Percentiles rank a stretch among this genome's conserved stretches.
phyloP scores from a whole-genome alignment of 2,888 invertebrate species.

The Ganaspis brasiliensis region DNA sequence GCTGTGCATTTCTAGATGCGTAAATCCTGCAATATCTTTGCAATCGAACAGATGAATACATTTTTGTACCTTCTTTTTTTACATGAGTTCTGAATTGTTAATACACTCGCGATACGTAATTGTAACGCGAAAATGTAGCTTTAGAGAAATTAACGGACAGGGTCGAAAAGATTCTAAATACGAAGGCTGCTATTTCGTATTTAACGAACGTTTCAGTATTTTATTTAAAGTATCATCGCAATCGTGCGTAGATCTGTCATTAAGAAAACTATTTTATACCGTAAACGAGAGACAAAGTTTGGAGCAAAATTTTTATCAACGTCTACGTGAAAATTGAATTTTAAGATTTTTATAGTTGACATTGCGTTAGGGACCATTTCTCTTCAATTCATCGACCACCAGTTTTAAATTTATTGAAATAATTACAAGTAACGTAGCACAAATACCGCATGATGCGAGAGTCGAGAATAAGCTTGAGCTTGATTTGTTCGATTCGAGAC shows the following conservation, averaged over 20 bases:
- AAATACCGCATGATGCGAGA: not conserved
- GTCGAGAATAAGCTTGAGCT: slow-evolving; percentile 33
- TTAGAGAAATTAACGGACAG: slow-evolving; percentile 54
- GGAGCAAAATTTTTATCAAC: slow-evolving; percentile 47
- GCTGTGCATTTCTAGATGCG: slow-evolving; percentile 28
- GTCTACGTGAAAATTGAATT: slow-evolving; percentile 47
- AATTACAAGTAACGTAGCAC: slow-evolving; percentile 14
- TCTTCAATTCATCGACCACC: slow-evolving; percentile 52
- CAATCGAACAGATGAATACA: slow-evolving; percentile 46
- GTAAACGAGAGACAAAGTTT: slow-evolving; percentile 36
- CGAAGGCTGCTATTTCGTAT: slow-evolving; percentile 61
- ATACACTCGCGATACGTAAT: slow-evolving; percentile 52
- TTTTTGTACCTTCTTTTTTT: slow-evolving; percentile 64
- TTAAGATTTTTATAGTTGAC: slow-evolving; percentile 53
- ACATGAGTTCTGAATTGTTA: slow-evolving; percentile 63
- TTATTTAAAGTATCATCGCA: slow-evolving; percentile 63
- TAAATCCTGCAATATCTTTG: slow-evolving; percentile 47
- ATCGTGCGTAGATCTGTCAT: slow-evolving; percentile 57
- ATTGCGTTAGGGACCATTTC: slow-evolving; percentile 63
- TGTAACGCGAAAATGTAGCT: slow-evolving; percentile 59
- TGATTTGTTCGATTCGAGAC: slow-evolving; percentile 49
- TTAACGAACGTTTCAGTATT: slow-evolving; percentile 65
- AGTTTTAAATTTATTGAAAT: slow-evolving; percentile 53
- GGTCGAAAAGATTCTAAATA: slow-evolving; percentile 58
- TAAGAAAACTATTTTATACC: slow-evolving; percentile 50